Percentiles rank a stretch among this genome's conserved stretches.
phyloP scores from a whole-genome alignment of 2,797 vertebrate genomes.

The Champsocephalus esox region DNA sequence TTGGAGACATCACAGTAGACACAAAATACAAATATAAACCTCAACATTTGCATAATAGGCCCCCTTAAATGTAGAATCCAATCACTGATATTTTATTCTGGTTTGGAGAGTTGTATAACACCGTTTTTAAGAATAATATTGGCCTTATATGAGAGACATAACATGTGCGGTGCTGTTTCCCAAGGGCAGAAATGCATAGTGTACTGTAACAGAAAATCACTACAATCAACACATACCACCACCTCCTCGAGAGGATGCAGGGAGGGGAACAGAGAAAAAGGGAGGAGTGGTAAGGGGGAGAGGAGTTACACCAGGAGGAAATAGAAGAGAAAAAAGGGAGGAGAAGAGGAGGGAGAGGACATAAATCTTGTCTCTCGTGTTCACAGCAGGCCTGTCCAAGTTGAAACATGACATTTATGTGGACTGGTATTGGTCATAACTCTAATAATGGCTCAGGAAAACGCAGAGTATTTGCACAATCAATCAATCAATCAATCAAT shows the following conservation, averaged over 20 bases:
- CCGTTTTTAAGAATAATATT: background rate
- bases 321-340: constrained; percentile 49
- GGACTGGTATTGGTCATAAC: constrained; percentile 48
- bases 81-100: background rate
- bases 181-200: constrained; percentile 16
- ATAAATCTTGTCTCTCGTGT: constrained; percentile 61
- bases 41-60: background rate
- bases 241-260: constrained; percentile 34
- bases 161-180: constrained; percentile 8
- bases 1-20: too few relatives aligned
- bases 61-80: background rate
- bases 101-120: background rate
- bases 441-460: constrained; percentile 53
- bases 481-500: too few relatives aligned
- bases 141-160: background rate
- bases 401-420: constrained; percentile 66
- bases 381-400: constrained; percentile 48
- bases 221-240: constrained; percentile 56
- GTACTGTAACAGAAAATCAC: constrained; percentile 34
- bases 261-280: background rate
- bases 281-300: constrained; percentile 1
- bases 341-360: constrained; percentile 40
- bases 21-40: background rate
- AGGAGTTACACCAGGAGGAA: constrained; percentile 61
- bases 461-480: constrained; percentile 26